Evolutionary conservation across 2,797 vertebrate species (phyloP).

Genomic region (Artibeus jamaicensis): DNA sequence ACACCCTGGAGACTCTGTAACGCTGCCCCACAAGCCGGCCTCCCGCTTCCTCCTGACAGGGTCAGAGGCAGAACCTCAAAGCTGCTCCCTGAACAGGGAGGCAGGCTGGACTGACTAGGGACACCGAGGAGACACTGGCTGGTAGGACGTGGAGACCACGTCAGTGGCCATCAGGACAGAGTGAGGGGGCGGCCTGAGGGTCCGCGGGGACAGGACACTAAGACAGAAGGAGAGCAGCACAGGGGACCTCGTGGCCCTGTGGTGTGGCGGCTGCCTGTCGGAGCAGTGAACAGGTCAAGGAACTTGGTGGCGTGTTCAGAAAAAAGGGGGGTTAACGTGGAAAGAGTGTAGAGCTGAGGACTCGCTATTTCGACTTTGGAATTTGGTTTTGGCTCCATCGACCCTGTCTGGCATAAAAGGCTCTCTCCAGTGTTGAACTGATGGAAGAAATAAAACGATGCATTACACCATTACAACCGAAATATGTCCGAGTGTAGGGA

Average conservation of each 20-base stretch:
- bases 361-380: not conserved
- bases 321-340: not conserved
- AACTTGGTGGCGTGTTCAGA: not conserved
- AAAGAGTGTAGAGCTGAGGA: not conserved
- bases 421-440: not conserved
- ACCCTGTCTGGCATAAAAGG: not conserved
- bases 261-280: not conserved
- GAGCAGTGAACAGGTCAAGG: not conserved
- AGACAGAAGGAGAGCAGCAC: not conserved
- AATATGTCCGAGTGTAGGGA: not conserved
- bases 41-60: not conserved
- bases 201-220: not conserved
- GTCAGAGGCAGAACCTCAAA: not conserved
- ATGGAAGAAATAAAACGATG: not conserved
- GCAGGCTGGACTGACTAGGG: not conserved
- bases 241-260: not conserved
- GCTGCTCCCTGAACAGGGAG: not conserved
- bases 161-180: not conserved
- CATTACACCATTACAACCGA: not conserved
- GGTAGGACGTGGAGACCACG: not conserved
- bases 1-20: too few relatives aligned
- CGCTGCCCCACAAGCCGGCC: not conserved
- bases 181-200: too few relatives aligned
- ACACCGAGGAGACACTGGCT: not conserved
- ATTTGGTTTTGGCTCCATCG: not conserved